phyloP scores from a whole-genome alignment of 1,140 invertebrate genomes.

The Eurosta solidaginis region DNA sequence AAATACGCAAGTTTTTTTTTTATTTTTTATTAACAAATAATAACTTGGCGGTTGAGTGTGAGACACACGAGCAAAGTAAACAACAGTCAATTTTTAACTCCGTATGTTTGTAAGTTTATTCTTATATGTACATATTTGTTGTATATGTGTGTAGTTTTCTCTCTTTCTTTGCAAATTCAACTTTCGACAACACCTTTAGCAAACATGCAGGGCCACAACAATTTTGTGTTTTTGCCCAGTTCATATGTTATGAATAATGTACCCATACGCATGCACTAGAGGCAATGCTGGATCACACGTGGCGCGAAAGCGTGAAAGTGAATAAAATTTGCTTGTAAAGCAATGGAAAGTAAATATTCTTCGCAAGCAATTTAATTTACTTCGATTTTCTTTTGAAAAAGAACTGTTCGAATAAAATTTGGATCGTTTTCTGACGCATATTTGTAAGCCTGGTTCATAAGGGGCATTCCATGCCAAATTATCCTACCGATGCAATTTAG shows the following conservation, averaged over 20 bases:
- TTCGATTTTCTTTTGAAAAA: not conserved
- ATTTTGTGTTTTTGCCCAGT: not conserved
- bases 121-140: not conserved
- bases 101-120: not conserved
- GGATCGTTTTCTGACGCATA: too few relatives aligned
- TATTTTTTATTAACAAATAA: conserved; percentile 11
- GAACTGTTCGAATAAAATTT: too few relatives aligned
- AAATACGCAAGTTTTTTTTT: not conserved
- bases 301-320: not conserved
- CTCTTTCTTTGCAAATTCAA: not conserved
- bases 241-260: not conserved
- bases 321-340: not conserved
- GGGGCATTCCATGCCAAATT: too few relatives aligned
- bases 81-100: not conserved
- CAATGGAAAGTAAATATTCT: not conserved
- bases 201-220: not conserved
- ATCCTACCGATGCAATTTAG: too few relatives aligned
- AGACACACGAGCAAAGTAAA: not conserved
- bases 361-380: not conserved
- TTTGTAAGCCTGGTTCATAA: too few relatives aligned
- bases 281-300: not conserved
- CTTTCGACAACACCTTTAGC: not conserved
- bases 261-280: not conserved
- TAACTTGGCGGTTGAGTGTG: not conserved
- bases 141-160: not conserved